Evolutionary conservation across 2,113 vertebrate species (phyloP).

Genomic region (Chiloscyllium plagiosum): DNA sequence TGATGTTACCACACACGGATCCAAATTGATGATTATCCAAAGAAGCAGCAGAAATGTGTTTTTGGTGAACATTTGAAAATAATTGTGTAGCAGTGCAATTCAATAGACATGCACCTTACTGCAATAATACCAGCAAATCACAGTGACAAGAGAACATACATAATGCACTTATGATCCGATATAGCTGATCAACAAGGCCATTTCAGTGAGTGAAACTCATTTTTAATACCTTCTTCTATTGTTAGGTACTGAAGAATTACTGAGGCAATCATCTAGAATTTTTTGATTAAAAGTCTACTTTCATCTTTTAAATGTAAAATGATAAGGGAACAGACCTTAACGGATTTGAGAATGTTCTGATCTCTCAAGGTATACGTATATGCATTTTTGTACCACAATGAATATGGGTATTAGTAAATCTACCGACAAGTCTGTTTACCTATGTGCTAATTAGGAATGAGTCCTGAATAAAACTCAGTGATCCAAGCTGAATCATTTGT

Average conservation of each 20-base stretch:
- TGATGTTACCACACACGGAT: not conserved
- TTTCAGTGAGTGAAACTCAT: not conserved
- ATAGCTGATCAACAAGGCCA: not conserved
- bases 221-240: not conserved
- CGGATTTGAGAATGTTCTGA: not conserved
- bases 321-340: not conserved
- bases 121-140: not conserved
- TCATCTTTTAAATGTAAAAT: not conserved
- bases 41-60: not conserved
- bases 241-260: constrained; percentile 7
- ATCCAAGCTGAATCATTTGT: not conserved
- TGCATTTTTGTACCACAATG: not conserved
- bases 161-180: not conserved
- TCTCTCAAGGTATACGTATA: not conserved
- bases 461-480: not conserved
- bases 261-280: not conserved
- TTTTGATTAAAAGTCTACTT: constrained; percentile 1
- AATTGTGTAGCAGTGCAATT: not conserved
- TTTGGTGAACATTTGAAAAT: not conserved
- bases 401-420: not conserved
- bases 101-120: not conserved
- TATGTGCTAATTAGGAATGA: not conserved
- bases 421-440: not conserved
- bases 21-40: not conserved
- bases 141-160: not conserved